Conservation (phyloP, 1,140 invertebrate genomes). For the Cherax destructor region DNA sequence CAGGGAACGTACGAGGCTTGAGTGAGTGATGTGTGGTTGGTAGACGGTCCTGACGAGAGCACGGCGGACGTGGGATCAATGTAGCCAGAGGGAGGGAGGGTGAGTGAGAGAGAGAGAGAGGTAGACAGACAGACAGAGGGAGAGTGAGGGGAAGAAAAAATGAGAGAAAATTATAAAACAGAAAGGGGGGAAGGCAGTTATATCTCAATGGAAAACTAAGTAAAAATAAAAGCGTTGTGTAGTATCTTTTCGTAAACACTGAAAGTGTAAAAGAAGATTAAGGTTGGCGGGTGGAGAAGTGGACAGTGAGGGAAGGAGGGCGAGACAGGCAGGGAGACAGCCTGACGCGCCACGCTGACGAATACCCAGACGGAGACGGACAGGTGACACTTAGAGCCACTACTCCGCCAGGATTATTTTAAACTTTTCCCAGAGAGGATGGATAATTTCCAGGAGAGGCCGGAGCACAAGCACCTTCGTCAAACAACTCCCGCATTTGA, state of each 20-base stretch:
- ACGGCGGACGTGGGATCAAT: constrained; percentile 50
- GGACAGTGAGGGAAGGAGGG: constrained; percentile 23
- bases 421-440: constrained; percentile 38
- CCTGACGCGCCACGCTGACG: constrained; percentile 44
- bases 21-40: constrained; percentile 68
- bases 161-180: neutral
- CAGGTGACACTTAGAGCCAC: constrained; percentile 61
- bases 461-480: neutral
- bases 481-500: neutral
- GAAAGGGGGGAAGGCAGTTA: neutral
- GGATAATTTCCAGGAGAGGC: constrained; percentile 2
- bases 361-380: constrained; percentile 53
- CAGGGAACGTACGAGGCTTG: constrained; percentile 48
- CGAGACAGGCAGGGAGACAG: constrained; percentile 54
- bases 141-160: constrained; percentile 12
- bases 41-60: constrained; percentile 63
- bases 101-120: constrained; percentile 40
- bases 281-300: neutral
- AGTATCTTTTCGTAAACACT: neutral
- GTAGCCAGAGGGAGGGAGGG: constrained; percentile 25
- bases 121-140: neutral
- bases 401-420: constrained; percentile 57
- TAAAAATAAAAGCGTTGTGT: neutral
- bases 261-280: constrained; percentile 8
- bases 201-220: neutral